A percentile compares a stretch with the other conserved stretches of the same genome.
phyloP scores from a whole-genome alignment of 2,888 invertebrate genomes.

The Pogonocherus hispidulus region DNA sequence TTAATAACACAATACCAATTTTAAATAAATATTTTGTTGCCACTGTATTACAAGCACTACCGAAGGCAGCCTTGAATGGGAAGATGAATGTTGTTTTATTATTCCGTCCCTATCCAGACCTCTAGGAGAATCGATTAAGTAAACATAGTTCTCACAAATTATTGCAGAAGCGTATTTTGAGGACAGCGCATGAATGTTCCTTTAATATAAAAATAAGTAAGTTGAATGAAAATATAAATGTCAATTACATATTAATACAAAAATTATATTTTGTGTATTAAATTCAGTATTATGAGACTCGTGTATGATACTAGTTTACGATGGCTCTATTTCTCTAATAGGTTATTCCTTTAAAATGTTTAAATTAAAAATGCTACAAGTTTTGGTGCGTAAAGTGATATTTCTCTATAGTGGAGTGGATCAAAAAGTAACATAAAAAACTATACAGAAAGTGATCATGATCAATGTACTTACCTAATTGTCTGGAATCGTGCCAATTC shows the following conservation, averaged over 20 bases:
- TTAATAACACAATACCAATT: not conserved
- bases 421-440: too few species aligned
- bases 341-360: not conserved
- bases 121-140: constrained; percentile 25
- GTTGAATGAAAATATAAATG: not conserved
- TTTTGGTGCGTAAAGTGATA: too few species aligned
- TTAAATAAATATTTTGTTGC: constrained; percentile 15
- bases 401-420: too few species aligned
- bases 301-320: too few species aligned
- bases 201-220: not conserved
- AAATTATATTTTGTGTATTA: not conserved
- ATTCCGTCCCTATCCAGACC: constrained; percentile 24
- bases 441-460: too few species aligned
- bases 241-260: not conserved
- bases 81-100: constrained; percentile 26
- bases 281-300: too few species aligned
- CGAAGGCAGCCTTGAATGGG: constrained; percentile 17
- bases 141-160: constrained; percentile 28
- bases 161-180: constrained; percentile 24
- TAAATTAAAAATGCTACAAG: too few species aligned
- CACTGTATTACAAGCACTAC: constrained; percentile 2
- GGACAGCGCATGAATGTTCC: not conserved
- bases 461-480: too few species aligned
- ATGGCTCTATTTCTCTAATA: too few species aligned
- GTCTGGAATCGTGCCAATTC: too few species aligned